Percentiles rank a stretch among this genome's conserved stretches.
phyloP scores from a whole-genome alignment of 1,140 invertebrate genomes.

The Cecropterus lyciades region DNA sequence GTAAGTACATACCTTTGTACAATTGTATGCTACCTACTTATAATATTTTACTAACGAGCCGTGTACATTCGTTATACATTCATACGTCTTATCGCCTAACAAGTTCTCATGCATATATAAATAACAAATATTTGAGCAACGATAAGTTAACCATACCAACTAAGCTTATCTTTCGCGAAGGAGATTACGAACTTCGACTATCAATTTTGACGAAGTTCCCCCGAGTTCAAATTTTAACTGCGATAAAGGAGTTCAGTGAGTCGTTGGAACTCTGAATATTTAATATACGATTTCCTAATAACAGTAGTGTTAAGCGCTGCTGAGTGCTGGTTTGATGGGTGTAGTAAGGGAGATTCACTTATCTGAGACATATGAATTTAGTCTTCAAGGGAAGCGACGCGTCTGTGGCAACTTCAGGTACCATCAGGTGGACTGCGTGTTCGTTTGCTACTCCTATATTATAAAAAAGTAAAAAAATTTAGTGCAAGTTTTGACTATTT shows the following conservation, averaged over 20 bases:
- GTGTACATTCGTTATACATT: slow-evolving; percentile 23
- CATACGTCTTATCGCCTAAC: slow-evolving; percentile 39
- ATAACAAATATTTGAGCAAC: slow-evolving; percentile 58
- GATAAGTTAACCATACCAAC: slow-evolving; percentile 56
- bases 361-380: too few species aligned
- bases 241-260: slow-evolving; percentile 48
- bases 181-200: slow-evolving; percentile 66
- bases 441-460: too few species aligned
- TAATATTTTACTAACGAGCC: neutral
- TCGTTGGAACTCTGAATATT: slow-evolving; percentile 34
- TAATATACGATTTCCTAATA: neutral
- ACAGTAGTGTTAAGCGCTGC: too few species aligned
- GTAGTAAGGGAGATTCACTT: too few species aligned
- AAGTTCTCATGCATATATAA: slow-evolving; percentile 44
- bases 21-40: too few species aligned
- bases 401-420: too few species aligned
- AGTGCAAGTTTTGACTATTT: too few species aligned
- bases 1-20: too few species aligned
- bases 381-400: too few species aligned
- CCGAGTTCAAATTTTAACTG: slow-evolving; percentile 46
- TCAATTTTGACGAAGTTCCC: slow-evolving; percentile 57
- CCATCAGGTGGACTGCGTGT: too few species aligned
- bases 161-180: slow-evolving; percentile 60
- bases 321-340: too few species aligned
- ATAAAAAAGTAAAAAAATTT: too few species aligned